These are phyloP conservation scores for Whitmania pigra DNA, from an alignment of 1,140 invertebrate genomes.

Conservation along the genomic window DNA sequence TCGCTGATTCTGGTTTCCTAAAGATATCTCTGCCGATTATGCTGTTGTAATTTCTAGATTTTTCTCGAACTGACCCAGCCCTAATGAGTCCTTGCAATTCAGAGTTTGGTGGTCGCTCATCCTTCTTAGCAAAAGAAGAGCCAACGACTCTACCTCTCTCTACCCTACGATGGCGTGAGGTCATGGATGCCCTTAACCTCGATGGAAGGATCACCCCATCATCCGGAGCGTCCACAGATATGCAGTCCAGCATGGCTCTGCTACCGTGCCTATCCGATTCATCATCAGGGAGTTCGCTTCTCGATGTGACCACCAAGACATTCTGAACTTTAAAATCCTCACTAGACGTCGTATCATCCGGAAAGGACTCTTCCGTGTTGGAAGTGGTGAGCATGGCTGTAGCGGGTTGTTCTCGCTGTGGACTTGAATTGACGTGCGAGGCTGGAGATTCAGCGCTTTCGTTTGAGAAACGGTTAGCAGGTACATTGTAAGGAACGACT, in stretches of 20 bases:
- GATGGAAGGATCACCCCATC: slow-evolving; percentile 25
- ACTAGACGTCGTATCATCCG: too few relatives aligned
- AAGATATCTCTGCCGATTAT: background rate
- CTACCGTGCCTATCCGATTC: background rate
- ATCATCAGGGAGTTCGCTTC: background rate
- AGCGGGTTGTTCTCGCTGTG: background rate
- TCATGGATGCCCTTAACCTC: slow-evolving; percentile 20
- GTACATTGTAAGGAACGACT: too few relatives aligned
- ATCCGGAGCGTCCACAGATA: slow-evolving; percentile 22
- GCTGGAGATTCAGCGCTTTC: too few relatives aligned
- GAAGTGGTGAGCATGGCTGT: background rate
- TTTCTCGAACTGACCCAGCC: slow-evolving; percentile 1
- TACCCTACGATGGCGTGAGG: slow-evolving; percentile 15
- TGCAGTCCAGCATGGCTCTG: slow-evolving; percentile 17
- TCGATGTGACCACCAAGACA: background rate
- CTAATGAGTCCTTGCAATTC: background rate
- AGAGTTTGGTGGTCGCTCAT: background rate
- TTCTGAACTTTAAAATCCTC: background rate
- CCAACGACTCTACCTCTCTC: background rate
- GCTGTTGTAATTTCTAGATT: slow-evolving; percentile 1
- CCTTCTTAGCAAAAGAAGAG: background rate
- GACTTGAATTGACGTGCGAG: too few relatives aligned
- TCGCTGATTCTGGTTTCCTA: background rate
- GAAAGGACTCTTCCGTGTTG: background rate
- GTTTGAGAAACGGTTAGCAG: too few relatives aligned